Base-by-base conservation (phyloP, 2,888 invertebrate species). In the Aelia acuminata region DNA sequence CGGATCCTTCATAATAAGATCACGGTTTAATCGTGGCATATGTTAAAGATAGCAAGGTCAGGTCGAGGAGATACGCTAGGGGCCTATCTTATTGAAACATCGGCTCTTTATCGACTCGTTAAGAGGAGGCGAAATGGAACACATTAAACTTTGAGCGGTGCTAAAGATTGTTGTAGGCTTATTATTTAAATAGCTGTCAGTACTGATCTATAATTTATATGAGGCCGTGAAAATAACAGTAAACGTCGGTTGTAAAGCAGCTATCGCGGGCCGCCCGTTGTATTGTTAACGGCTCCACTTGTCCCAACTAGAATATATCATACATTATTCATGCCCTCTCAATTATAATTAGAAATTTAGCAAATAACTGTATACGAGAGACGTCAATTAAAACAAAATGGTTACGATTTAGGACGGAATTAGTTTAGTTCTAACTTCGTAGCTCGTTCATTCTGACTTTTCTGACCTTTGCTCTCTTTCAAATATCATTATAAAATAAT, bases 271-370 rank as follows among this genome's bases (percentile, higher is more conserved):
- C 22, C 35, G n/a, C 35, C 43, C 22, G 80, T 47, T 39, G 11
- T 80, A 43, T 80, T 80, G 80, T 80, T 80, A 80, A 43, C 80
- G 39, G 80, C 80, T 47, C 80, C 39, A 80, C 43, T 80, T 43
- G 80, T 80, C 80, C 80, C 43, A 80, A 80, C 80, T 80, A 80
- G 80, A 43, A 80, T 80, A 80, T 80, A 47, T 47, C 22, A 80
- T 80, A 47, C 39, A 80, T 80, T 80, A 80, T 80, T 80, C 80
- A 80, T 80, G 80, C 43, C 1, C 80, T 1, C 3, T 39, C 80
- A n/a, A 80, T 80, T 80, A 80, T 80, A 80, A 80, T 80, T 80
- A 80, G 80, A 35, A 80, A 80, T 80, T 80, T 80, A 80, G 80
- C 80, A 80, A 80, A 80, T 80, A 80, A 80, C 80, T 80, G 80